Evolutionary conservation across 2,888 invertebrate genomes (phyloP).

Genomic region (Theretra japonica): DNA sequence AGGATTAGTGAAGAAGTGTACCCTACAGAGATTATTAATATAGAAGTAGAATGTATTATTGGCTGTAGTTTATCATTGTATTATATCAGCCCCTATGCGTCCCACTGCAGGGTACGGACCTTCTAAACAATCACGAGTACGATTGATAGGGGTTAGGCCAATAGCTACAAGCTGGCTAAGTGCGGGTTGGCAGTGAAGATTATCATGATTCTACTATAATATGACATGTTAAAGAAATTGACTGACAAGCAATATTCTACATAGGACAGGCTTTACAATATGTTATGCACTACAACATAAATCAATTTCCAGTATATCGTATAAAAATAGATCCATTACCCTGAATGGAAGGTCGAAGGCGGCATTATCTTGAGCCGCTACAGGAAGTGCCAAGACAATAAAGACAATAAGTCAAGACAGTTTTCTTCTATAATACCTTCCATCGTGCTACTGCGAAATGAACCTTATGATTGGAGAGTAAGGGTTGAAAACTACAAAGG

Average conservation of each 20-base stretch:
- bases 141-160: no score
- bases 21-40: no score
- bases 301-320: background rate
- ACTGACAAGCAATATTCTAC: background rate
- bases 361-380: constrained; percentile 23
- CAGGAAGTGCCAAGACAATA: constrained; percentile 2
- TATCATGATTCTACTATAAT: no score
- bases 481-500: background rate
- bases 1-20: no score
- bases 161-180: no score
- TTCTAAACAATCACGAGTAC: no score
- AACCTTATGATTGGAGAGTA: background rate
- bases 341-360: constrained; percentile 4
- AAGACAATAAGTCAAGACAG: constrained; percentile 13
- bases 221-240: no score
- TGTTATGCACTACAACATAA: background rate
- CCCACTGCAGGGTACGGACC: no score
- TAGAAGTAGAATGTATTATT: no score
- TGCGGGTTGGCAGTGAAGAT: no score
- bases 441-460: background rate
- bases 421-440: background rate
- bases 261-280: background rate
- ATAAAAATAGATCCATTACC: constrained; percentile 24
- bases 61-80: no score
- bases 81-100: no score